A percentile compares a stretch with the other conserved stretches of the same genome.
These are phyloP conservation scores for Thalassarche chlororhynchos DNA, from an alignment of 2,113 vertebrate species.

Conservation along the genomic window DNA sequence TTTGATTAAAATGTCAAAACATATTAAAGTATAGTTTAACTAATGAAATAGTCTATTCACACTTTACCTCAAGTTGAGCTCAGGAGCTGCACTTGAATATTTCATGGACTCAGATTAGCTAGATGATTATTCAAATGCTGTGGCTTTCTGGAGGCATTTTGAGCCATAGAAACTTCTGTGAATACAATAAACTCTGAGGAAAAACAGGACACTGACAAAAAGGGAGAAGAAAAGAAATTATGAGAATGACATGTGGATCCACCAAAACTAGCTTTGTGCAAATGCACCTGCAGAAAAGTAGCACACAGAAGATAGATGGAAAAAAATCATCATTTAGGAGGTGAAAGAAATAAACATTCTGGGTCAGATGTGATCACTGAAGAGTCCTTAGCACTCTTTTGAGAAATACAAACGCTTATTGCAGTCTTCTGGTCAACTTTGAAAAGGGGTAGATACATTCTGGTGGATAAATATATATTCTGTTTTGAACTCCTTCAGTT, in stretches of 20 bases:
- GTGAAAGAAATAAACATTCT: neutral
- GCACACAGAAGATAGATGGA: neutral
- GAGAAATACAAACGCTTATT: neutral
- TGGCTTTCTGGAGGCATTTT: neutral
- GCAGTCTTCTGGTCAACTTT: neutral
- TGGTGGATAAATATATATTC: neutral
- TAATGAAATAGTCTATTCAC: neutral
- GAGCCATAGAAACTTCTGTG: neutral
- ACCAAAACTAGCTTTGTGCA: neutral
- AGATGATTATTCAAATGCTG: neutral
- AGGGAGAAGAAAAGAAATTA: neutral
- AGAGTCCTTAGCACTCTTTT: neutral
- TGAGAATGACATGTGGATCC: neutral
- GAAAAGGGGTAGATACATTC: neutral
- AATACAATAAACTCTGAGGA: neutral
- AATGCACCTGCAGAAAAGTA: neutral
- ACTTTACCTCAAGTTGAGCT: neutral
- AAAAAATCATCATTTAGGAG: neutral
- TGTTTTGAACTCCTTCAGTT: neutral
- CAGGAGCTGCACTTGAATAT: neutral
- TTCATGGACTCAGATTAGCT: neutral
- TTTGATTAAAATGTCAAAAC: constrained; percentile 20
- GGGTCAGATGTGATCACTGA: neutral
- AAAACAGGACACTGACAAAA: neutral
- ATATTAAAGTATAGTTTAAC: neutral